Base-by-base conservation (phyloP, 92 coral and sea anemone species). In the Micromussa lordhowensis region DNA sequence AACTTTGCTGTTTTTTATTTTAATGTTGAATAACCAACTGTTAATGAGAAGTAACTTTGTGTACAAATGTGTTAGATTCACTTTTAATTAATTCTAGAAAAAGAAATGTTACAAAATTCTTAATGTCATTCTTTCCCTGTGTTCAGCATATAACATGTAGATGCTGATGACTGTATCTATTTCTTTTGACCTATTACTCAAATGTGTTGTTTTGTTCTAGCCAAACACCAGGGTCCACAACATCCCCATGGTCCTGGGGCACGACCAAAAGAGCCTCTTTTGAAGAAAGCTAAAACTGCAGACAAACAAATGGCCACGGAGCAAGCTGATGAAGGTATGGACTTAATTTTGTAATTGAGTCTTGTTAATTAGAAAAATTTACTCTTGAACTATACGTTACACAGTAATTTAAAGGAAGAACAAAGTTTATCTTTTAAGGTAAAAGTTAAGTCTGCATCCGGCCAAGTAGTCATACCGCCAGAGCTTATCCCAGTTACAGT, bases 171-270 rank as follows among this genome's bases (percentile, higher is more conserved):
- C 5, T 22, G 28, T 6, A 59, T 59, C 66, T 59, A 19, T 21
- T 30, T 71, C 48, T 32, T 29, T 71, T 18, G 76, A 24, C 17
- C 34, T 11, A 64, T 64, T 64, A 64, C 4, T n/a, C 0, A 16
- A 26, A 64, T 64, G 16, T 14, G 59, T 17, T 54, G 18, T n/a
- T 72, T 34, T 19, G 36, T 72, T 72, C 3, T 21, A 72, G 77
- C n/a, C 36, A 49, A 34, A 14, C 11, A 34, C 26, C 40, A 17
- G 13, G 30, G 76, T 82, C 19, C 59, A 58, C 26, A 30, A 3
- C 68, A 82, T 51, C 32, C 21, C 12, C 26, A 55, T 84, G 87
- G 80, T 34, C 15, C 48, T 6, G 87, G 87, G 40, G 87, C 87
- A 84, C 32, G 87, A 26, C 87, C 87, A 34, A 84, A 84, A 54